Evolutionary conservation across 2,888 invertebrate species (phyloP), one percentile per base, ranked within the genome.

Genomic region (Drosophila histrio): DNA sequence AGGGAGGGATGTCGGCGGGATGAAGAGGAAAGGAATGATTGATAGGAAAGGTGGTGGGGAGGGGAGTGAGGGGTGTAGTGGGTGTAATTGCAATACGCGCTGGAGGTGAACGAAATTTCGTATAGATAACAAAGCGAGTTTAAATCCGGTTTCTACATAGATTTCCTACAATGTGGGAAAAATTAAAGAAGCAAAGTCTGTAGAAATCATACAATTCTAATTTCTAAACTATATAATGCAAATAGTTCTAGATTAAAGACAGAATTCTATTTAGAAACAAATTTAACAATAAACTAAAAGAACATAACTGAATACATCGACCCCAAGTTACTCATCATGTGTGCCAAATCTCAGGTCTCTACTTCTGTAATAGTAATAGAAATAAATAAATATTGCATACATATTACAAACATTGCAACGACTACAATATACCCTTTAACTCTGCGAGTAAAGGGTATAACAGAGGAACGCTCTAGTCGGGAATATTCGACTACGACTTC

Each of bases 101-200:
- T 60, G 52, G 47, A 70, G 69, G 59, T 70, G 74, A 74, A 72
- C 72, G 65, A 44, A 70, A 13, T 38, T 28, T 64, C 39, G 11
- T 28, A 46, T 43, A 53, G 57, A 62, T 72, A 57, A 38, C 34
- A 24, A 13, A 46, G 19, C 21, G 9, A 4, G 6, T 9, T 41
- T 53, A 41, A 28, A 19, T 53, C 39, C 39, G 52, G 53, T 19
- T 53, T 39, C 41, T 15, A 30, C 9, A 9, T 13, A 28, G 39
- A n/a, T 39, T n/a, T 19, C n/a, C 19, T 2, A 32, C 21, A 28
- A 22, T 21, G 30, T 15, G 19, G 19, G 24, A 38, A 38, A 6
- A 28, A 11, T 28, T 11, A 0, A 28, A 13, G 7, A 28, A 5
- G 24, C 6, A 6, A 26, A 26, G 24, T 1, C 24, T 26, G 3